Percentiles rank a stretch among this genome's conserved stretches.
Evolutionary conservation across 2,113 vertebrate genomes (phyloP).

Genomic region (Albula glossodonta): DNA sequence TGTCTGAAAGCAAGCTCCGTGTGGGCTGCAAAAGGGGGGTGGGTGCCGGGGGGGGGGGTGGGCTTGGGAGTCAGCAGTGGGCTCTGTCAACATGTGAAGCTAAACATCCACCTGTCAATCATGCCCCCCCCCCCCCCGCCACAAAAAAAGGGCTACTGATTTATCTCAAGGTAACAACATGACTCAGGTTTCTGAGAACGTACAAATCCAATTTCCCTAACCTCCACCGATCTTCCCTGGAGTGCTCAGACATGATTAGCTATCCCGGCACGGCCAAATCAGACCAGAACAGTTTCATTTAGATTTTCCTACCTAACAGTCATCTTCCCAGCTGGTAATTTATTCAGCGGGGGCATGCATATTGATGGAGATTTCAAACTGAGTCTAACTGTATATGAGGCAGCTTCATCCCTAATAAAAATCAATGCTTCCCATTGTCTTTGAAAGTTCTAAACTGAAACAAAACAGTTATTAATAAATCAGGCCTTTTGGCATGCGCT

Average conservation of each 20-base stretch:
- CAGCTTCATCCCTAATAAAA: conserved; percentile 26
- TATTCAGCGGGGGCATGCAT: conserved; percentile 33
- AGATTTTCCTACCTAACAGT: conserved; percentile 25
- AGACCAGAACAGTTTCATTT: conserved; percentile 41
- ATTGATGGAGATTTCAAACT: conserved; percentile 32
- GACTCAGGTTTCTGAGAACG: conserved; percentile 23
- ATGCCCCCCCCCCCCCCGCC: neutral
- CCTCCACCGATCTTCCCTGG: conserved; percentile 25
- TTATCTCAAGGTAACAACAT: conserved; percentile 14
- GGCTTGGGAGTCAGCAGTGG: no score
- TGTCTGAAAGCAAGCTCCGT: no score
- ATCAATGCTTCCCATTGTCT: conserved; percentile 31
- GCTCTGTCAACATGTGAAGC: neutral
- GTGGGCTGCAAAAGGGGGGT: no score
- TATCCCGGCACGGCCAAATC: conserved; percentile 27
- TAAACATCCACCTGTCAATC: conserved; percentile 15
- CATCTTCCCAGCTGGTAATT: conserved; percentile 32
- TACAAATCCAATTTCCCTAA: conserved; percentile 24
- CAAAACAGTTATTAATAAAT: conserved; percentile 39
- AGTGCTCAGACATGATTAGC: conserved; percentile 27
- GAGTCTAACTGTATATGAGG: conserved; percentile 24
- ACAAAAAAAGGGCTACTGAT: conserved; percentile 1
- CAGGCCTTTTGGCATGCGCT: conserved; percentile 25
- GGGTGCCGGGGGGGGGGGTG: no score
- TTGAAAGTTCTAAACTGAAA: conserved; percentile 37